phyloP scores from a whole-genome alignment of 2,113 vertebrate species.

The Corvus moneduloides region DNA sequence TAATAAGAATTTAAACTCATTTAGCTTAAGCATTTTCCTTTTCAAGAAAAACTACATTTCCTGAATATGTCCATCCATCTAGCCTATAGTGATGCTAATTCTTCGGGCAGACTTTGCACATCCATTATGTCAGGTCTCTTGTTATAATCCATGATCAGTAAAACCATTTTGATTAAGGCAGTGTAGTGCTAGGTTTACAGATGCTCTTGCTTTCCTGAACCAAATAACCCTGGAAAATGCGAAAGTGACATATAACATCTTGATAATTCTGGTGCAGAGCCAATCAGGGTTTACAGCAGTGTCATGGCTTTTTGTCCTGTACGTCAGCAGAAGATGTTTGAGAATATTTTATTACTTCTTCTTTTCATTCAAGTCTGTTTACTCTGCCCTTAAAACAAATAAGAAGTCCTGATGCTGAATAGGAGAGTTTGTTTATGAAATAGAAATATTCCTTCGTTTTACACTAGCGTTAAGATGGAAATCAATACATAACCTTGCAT shows the following conservation, averaged over 20 bases:
- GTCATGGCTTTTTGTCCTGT: slow-evolving; percentile 20
- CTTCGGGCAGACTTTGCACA: slow-evolving; percentile 29
- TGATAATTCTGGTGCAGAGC: slow-evolving; percentile 17
- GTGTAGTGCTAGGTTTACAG: slow-evolving; percentile 8
- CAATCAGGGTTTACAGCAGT: not conserved
- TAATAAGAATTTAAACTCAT: slow-evolving; percentile 26
- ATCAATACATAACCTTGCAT: slow-evolving; percentile 24
- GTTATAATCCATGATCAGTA: slow-evolving; percentile 46
- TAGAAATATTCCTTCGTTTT: slow-evolving; percentile 20
- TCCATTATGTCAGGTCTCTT: slow-evolving; percentile 37
- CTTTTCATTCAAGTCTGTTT: not conserved
- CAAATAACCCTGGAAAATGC: slow-evolving; percentile 28
- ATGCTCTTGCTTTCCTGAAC: slow-evolving; percentile 31
- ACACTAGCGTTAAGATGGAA: not conserved
- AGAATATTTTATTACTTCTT: not conserved
- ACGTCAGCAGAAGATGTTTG: not conserved
- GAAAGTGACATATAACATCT: not conserved
- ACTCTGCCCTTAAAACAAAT: not conserved
- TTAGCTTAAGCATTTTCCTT: slow-evolving; percentile 33
- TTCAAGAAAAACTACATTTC: slow-evolving; percentile 26
- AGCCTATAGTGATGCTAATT: slow-evolving; percentile 41
- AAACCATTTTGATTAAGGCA: slow-evolving; percentile 57
- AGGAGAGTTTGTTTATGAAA: not conserved
- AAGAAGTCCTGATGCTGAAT: not conserved
- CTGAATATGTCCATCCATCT: slow-evolving; percentile 2